Base-by-base conservation (phyloP, 2,888 invertebrate species). In the Diarsia rubi region DNA sequence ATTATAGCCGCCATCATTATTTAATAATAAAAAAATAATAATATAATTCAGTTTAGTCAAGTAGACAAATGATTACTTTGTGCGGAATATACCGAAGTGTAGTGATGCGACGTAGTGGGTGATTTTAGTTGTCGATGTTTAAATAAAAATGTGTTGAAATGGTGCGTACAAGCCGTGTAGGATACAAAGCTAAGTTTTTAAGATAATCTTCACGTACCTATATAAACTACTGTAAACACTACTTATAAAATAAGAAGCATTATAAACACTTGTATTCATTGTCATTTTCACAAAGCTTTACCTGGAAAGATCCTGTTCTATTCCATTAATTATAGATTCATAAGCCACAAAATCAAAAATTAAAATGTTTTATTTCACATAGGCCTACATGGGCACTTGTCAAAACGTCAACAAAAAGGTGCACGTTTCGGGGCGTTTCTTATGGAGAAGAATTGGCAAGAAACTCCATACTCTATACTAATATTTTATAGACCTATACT, bases 11-110 rank as follows among this genome's bases (percentile, higher is more conserved):
- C 85, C 91, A 90, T 93, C 91, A 91, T 93, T 93, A 95, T 94
- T 95, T 93, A 94, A 94, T 94, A 94, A 95, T 93, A 94, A 95
- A 92, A 95, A 94, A 95, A 94, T 81, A 95, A 94, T 94, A 94
- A 95, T 95, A 95, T 95, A 95, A 96, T 95, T 96, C 94, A 96
- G 95, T 95, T 96, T 96, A 96, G 95, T 93, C 94, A 96, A 96
- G 95, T 96, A 96, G 95, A 95, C 95, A 95, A 95, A 95, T 96
- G 95, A 95, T 96, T 95, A 94, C 95, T 93, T 93, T 93, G 92
- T 91, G 93, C 91, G 90, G 93, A 93, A 92, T 93, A 90, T 82
- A 81, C 84, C 79, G 82, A 83, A 67, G 31, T 57, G 45, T 91
- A 94, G 92, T 84, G 92, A 85, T 89, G 90, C 66, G 85, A 57